These are phyloP conservation scores for Prionailurus viverrinus DNA, from an alignment of 2,113 vertebrate genomes.

Conservation along the genomic window DNA sequence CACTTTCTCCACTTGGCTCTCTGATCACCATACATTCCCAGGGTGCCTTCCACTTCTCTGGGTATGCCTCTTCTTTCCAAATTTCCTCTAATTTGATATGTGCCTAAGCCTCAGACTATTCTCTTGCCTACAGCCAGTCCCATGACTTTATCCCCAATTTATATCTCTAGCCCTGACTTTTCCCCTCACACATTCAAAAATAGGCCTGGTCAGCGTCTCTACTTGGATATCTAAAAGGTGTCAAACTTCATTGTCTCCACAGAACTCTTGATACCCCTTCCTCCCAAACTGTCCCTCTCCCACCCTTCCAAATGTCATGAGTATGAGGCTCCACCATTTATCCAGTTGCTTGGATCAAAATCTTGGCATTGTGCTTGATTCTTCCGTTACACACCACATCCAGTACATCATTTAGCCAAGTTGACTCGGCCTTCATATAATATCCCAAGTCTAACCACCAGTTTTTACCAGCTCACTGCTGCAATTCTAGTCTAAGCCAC, in stretches of 20 bases:
- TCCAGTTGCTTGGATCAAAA: not conserved
- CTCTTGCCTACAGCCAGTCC: not conserved
- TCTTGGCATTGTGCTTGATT: not conserved
- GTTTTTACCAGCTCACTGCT: not conserved
- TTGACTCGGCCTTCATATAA: not conserved
- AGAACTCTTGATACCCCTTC: not conserved
- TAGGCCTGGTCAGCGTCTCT: not conserved
- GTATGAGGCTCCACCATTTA: accelerated
- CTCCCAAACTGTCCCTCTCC: not conserved
- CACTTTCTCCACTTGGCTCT: not conserved
- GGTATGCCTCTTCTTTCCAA: not conserved
- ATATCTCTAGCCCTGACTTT: not conserved
- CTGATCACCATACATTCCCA: too few species aligned
- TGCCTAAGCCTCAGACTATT: not conserved
- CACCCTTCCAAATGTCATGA: not conserved
- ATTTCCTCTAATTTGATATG: not conserved
- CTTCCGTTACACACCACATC: not conserved
- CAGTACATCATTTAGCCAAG: not conserved
- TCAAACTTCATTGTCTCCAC: not conserved
- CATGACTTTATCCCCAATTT: not conserved
- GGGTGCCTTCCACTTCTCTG: not conserved
- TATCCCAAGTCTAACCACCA: not conserved
- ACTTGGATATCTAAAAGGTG: not conserved
- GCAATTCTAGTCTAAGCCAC: not conserved
- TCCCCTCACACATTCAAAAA: not conserved